Percentiles rank a stretch among this genome's conserved stretches.
Conservation (phyloP, 2,797 vertebrate genomes). For the Syndactyla subalaris region DNA sequence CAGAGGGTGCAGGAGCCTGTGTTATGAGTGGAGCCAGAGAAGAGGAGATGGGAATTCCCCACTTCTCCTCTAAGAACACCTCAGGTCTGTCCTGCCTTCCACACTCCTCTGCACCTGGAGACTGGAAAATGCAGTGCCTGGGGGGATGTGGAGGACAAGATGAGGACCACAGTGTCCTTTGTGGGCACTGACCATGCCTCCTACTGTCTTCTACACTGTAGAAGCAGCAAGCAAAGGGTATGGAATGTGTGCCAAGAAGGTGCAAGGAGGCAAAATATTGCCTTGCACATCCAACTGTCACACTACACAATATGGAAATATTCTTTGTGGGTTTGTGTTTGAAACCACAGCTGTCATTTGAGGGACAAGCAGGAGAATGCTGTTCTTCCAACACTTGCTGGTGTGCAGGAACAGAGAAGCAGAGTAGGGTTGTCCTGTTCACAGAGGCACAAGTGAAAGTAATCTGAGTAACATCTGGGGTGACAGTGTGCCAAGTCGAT, state of each 20-base stretch:
- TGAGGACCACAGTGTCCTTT: not conserved
- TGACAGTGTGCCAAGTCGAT: not conserved
- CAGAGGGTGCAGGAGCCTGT: not conserved
- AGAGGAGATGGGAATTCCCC: not conserved
- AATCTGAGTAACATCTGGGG: not conserved
- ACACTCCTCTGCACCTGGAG: not conserved
- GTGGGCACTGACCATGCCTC: not conserved
- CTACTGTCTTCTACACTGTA: not conserved
- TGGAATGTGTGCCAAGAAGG: not conserved
- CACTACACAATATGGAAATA: not conserved
- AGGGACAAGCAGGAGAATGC: not conserved
- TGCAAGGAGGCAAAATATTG: not conserved
- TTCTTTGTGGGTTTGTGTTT: not conserved
- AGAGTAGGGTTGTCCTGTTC: not conserved
- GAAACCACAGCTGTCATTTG: not conserved
- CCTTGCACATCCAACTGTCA: not conserved
- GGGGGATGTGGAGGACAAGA: not conserved
- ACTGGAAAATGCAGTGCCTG: not conserved
- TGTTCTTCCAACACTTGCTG: rapidly evolving
- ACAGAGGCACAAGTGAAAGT: not conserved
- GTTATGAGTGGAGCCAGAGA: not conserved
- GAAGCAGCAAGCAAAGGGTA: not conserved
- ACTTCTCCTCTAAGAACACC: not conserved
- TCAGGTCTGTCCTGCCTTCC: not conserved
- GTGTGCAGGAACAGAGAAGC: not conserved